Evolutionary conservation across 2,888 invertebrate genomes (phyloP), one percentile per base, ranked within the genome.

Genomic region (Spialia ferax): DNA sequence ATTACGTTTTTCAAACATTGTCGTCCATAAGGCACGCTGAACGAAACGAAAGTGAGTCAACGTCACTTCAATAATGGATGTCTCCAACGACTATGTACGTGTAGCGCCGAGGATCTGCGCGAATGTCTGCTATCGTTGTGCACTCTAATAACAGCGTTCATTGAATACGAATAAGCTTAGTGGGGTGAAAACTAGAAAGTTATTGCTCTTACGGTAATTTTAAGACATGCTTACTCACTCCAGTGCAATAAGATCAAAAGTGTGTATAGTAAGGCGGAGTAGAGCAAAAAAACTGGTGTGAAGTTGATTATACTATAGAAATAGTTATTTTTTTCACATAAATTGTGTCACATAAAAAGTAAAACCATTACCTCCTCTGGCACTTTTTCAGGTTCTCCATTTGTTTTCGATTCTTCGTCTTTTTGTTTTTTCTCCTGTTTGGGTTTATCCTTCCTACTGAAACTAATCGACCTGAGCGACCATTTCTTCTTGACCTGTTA

Each of bases 381-480:
- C 71, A 95, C 94, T 86, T 95, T 94, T 81, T 95, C 94, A 80
- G 95, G 94, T 88, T 96, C 91, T 79, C 95, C 94, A 85, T 95
- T 93, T 77, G 95, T 88, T 86, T 94, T 87, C 57, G 70, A 56
- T 94, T 96, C 88, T 23, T 93, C 92, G 10, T 93, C 92, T 74
- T 95, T 95, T 77, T 93, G 91, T 75, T 95, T 94, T 88, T 97
- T 97, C 79, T 95, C 95, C 76, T 97, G 97, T 89, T 97, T 97
- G 77, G 96, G 96, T 94, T 97, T 97, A 86, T 97, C 97, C 91
- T 97, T 97, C 90, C 96, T 96, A 84, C 97, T 96, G 90, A 97
- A 97, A 84, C 97, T 97, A 93, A 97, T 96, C 84, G 96, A 97
- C 83, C 97, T 96, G 91, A 97, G 96, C 79, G 97, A 97, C 97